These are phyloP conservation scores for Acipenser oxyrinchus DNA, from an alignment of 2,797 vertebrate species.

Conservation along the genomic window DNA sequence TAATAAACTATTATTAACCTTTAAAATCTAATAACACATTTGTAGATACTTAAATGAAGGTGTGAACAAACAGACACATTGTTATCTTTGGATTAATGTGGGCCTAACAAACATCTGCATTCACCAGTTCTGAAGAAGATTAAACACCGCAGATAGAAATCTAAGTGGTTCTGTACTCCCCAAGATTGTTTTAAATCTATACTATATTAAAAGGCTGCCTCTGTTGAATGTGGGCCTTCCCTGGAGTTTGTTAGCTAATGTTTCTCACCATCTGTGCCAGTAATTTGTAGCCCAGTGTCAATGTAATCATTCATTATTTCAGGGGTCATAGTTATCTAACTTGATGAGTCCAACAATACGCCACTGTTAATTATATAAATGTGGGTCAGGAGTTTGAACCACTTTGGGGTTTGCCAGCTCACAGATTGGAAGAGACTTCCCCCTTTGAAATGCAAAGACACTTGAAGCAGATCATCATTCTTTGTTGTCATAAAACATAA, in stretches of 20 bases:
- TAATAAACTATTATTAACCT: no score
- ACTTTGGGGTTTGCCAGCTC: slow-evolving; percentile 5
- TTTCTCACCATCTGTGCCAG: slow-evolving; percentile 41
- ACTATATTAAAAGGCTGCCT: slow-evolving; percentile 9
- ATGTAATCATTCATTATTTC: slow-evolving; percentile 45
- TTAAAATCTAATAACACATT: neutral
- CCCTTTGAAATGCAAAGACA: neutral
- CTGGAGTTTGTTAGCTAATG: slow-evolving; percentile 5
- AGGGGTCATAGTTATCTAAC: slow-evolving; percentile 40
- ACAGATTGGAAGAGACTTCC: slow-evolving; percentile 5
- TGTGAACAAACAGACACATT: slow-evolving; percentile 7
- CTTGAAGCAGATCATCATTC: neutral
- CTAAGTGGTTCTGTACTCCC: no score
- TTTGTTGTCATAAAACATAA: no score
- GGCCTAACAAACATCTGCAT: slow-evolving; percentile 7
- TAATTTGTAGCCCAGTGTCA: slow-evolving; percentile 28
- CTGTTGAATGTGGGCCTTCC: slow-evolving; percentile 11
- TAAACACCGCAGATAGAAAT: slow-evolving; percentile 13
- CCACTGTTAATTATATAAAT: slow-evolving; percentile 37
- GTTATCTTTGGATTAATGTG: slow-evolving; percentile 1
- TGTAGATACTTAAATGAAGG: neutral
- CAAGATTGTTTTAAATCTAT: slow-evolving; percentile 9
- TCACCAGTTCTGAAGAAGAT: slow-evolving; percentile 11
- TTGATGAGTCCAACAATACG: slow-evolving; percentile 34
- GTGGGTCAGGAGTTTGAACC: slow-evolving; percentile 24